Evolutionary conservation across 2,888 invertebrate genomes (phyloP).

Genomic region (Chirona hameri): DNA sequence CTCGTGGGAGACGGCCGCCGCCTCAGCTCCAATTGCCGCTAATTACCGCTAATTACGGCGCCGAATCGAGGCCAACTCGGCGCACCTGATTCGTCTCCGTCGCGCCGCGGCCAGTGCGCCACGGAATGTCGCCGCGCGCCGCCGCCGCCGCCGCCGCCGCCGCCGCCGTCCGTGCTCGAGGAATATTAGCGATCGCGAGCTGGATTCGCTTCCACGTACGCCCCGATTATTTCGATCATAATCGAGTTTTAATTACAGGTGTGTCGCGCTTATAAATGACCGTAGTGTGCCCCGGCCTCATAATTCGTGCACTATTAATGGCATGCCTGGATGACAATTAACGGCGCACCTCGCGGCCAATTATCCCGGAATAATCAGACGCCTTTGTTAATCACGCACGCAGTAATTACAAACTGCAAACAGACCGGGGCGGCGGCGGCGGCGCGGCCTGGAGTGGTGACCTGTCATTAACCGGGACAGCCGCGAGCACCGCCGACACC

Average conservation of each 20-base stretch:
- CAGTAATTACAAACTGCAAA: conserved; percentile 1
- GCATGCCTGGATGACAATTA: conserved; percentile 2
- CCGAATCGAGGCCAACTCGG: background rate
- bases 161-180: background rate
- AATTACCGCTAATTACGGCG: conserved; percentile 1
- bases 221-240: conserved; percentile 5
- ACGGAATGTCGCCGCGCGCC: background rate
- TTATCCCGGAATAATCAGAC: conserved; percentile 22
- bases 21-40: background rate
- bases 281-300: background rate
- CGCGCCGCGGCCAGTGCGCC: background rate
- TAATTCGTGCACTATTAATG: conserved; percentile 24
- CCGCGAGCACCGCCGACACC: background rate
- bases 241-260: conserved; percentile 27
- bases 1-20: background rate
- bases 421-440: conserved; percentile 9
- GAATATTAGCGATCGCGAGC: conserved; percentile 4
- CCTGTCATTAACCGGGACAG: background rate
- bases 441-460: background rate
- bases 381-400: background rate
- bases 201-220: background rate
- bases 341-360: background rate
- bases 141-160: background rate
- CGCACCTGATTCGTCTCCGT: background rate
- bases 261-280: conserved; percentile 27